phyloP scores from a whole-genome alignment of 2,888 invertebrate genomes.

The Caenorhabditis sp. region DNA sequence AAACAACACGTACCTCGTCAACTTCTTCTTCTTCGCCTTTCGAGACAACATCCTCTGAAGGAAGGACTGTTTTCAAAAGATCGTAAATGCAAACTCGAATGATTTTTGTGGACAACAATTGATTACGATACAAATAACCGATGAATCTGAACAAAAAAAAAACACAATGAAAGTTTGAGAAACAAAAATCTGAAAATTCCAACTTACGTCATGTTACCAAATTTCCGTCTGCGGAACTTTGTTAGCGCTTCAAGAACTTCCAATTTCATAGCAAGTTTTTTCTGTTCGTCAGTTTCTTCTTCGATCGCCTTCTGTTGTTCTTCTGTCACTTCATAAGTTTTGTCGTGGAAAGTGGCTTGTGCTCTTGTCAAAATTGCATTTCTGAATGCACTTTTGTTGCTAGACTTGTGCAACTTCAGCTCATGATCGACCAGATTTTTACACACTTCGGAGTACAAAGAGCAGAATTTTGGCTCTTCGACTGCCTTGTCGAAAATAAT shows the following conservation, averaged over 20 bases:
- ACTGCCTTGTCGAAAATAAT: slow-evolving; percentile 61
- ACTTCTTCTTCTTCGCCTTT: slow-evolving; percentile 13
- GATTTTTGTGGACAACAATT: slow-evolving; percentile 51
- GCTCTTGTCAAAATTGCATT: slow-evolving; percentile 47
- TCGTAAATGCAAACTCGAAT: slow-evolving; percentile 47
- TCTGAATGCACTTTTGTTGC: slow-evolving; percentile 43
- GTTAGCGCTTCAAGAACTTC: slow-evolving; percentile 31
- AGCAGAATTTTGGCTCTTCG: slow-evolving; percentile 59
- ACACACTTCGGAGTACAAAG: slow-evolving; percentile 53
- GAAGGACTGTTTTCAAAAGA: slow-evolving; percentile 30
- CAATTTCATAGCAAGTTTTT: slow-evolving; percentile 39
- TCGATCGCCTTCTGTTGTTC: slow-evolving; percentile 33
- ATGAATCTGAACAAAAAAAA: slow-evolving; percentile 53
- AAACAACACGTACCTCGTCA: slow-evolving; percentile 23
- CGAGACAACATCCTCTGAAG: background rate
- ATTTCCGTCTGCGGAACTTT: slow-evolving; percentile 58
- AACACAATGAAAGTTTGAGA: too few species aligned
- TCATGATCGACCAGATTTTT: slow-evolving; percentile 41
- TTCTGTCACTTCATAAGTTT: slow-evolving; percentile 24
- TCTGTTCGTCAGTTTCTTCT: slow-evolving; percentile 50
- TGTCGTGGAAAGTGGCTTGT: slow-evolving; percentile 46
- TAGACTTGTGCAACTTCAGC: background rate
- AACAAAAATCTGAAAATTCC: background rate
- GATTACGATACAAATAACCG: slow-evolving; percentile 54
- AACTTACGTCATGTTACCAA: slow-evolving; percentile 61